Base-by-base conservation (phyloP, 2,888 invertebrate genomes). In the Lasioglossum lativentre region DNA sequence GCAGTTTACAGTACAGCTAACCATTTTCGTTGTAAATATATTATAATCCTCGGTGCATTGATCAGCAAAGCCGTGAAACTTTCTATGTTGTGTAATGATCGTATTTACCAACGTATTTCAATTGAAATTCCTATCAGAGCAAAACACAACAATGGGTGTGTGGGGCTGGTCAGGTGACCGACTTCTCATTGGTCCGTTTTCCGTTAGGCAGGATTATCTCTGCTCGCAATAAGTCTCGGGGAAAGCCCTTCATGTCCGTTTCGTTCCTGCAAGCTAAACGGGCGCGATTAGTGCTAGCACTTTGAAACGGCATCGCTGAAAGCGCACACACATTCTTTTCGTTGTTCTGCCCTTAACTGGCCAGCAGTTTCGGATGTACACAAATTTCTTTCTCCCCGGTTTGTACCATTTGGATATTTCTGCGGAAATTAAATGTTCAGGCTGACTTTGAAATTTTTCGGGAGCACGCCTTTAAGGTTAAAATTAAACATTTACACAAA, bases 161-260 rank as follows among this genome's bases (percentile, higher is more conserved):
- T 1, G n/a, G n/a, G n/a, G n/a, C 10, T 56, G 52, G 34, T 34
- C 66, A 34, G 19, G 66, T 66, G 66, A 66, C 34, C 66, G 19
- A 34, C 19, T 19, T 34, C 66, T 34, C 66, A 66, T 66, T 66
- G 66, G 66, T 34, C 66, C 34, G 19, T 34, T 66, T 34, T 30
- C 34, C 66, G 66, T 66, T 34, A 34, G 66, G 34, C 34, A 19
- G 66, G 66, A 66, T 66, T 66, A 66, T 66, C 30, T 34, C 66
- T 66, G 66, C 34, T 66, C 19, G 34, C 34, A 66, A 66, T 66
- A 66, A 66, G 66, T 34, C 34, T 66, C 66, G 66, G 34, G 34
- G 19, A 66, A 66, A 66, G 66, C 66, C 66, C 66, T 66, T 66
- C 34, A 66, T 66, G 66, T 19, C 66, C 34, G 66, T 34, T 66